Evolutionary conservation across 2,888 invertebrate species (phyloP), one percentile per base, ranked within the genome.

Genomic region (Nomada hirtipes): DNA sequence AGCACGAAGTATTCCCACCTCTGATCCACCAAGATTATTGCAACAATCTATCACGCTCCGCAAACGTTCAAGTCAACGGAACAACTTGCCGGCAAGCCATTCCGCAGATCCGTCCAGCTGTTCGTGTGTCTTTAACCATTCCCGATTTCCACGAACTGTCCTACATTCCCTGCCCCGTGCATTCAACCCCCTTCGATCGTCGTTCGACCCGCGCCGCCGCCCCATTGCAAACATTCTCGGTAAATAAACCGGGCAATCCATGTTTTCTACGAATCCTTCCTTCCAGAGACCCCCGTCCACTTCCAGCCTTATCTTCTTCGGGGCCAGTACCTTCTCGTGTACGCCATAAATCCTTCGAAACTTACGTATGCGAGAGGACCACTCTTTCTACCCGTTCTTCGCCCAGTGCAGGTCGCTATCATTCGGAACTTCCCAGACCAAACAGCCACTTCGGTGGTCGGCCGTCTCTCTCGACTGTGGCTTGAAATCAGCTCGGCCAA

Each of bases 281-380:
- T 60, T 63, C 47, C 13, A n/a, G 0, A 4, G 18, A 13, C 20
- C 18, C 0, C 26, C 26, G 20, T 55, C 69, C 20, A 15, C 15
- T 20, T 18, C 74, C 55, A 72, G 71, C 76, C 86, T 89, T 86
- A 88, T 91, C 86, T 90, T 79, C 60, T 70, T 60, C 67, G 60
- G 47, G 71, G 44, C n/a, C 55, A 29, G 64, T 61, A 9, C 42
- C 44, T 29, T 76, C 65, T 61, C 70, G 77, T 64, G 80, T 77
- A 53, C 61, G 55, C 85, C 79, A 88, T 91, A 91, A 90, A 91
- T 90, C 85, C 86, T 77, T 55, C 53, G 64, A 29, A 83, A 82
- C 85, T 91, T 91, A 89, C 85, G 89, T 90, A 90, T 89, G 86
- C 91, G 85, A 82, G 83, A 79, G 73, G 80, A 86, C 71, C 76